phyloP scores from a whole-genome alignment of 2,113 vertebrate species.

The Ammodytes dubius region DNA sequence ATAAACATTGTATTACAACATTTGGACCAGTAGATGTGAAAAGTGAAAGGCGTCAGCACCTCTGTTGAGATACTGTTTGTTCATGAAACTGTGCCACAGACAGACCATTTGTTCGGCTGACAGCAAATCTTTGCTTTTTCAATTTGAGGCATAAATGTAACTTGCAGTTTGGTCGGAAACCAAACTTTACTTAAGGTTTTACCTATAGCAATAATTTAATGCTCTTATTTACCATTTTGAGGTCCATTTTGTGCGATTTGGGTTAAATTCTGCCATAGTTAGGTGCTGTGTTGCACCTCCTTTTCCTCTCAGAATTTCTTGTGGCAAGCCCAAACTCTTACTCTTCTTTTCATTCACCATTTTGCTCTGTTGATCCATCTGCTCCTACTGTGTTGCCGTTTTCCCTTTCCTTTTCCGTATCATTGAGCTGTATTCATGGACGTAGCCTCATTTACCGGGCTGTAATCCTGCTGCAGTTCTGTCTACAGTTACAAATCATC shows the following conservation, averaged over 20 bases:
- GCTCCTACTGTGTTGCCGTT: neutral
- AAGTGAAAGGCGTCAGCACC: neutral
- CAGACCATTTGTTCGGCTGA: neutral
- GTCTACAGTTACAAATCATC: constrained; percentile 62
- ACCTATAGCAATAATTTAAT: neutral
- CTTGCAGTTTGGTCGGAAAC: neutral
- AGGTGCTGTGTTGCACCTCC: neutral
- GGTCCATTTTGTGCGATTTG: neutral
- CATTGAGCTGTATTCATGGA: constrained; percentile 12
- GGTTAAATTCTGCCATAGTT: neutral
- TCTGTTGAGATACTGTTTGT: neutral
- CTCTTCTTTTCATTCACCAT: constrained; percentile 5
- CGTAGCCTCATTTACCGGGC: constrained; percentile 44
- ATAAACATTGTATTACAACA: constrained; percentile 42
- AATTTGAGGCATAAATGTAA: neutral
- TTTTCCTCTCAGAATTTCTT: neutral
- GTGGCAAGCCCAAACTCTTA: neutral
- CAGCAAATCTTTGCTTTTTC: neutral
- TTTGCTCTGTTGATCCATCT: constrained; percentile 35
- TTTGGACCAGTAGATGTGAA: constrained; percentile 42
- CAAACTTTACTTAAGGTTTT: no score
- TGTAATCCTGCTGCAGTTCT: constrained; percentile 37
- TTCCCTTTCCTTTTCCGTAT: neutral
- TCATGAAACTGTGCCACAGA: neutral
- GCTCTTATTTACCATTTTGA: neutral